phyloP scores from a whole-genome alignment of 2,888 invertebrate genomes.

The Melangyna quadrimaculata region DNA sequence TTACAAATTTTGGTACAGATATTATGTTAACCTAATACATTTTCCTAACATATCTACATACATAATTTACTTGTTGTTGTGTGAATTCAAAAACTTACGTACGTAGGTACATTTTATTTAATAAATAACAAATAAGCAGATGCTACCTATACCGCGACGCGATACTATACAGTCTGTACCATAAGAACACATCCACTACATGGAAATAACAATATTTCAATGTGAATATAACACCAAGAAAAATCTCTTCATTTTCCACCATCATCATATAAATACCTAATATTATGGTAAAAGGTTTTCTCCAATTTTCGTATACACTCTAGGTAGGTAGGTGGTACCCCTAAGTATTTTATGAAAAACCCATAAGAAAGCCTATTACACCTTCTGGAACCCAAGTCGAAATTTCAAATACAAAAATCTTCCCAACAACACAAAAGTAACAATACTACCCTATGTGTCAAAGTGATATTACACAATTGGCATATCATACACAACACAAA shows the following conservation, averaged over 20 bases:
- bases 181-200: conserved; percentile 59
- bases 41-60: too few species aligned
- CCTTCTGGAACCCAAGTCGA: conserved; percentile 53
- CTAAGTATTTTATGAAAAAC: background rate
- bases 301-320: background rate
- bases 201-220: conserved; percentile 30
- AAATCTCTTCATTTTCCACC: conserved; percentile 20
- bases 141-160: background rate
- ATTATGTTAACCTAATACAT: too few species aligned
- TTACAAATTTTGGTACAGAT: too few species aligned
- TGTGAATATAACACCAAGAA: conserved; percentile 37
- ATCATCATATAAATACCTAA: background rate
- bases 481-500: conserved; percentile 35
- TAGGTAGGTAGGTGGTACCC: background rate
- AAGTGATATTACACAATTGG: conserved; percentile 45
- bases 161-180: conserved; percentile 31
- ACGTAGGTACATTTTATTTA: too few species aligned
- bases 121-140: too few species aligned
- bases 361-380: conserved; percentile 24
- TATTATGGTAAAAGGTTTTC: conserved; percentile 7
- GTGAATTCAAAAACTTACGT: too few species aligned
- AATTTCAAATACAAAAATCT: conserved; percentile 68
- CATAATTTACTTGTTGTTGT: too few species aligned
- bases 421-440: conserved; percentile 57
- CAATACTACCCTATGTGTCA: conserved; percentile 36